Base-by-base conservation (phyloP, 2,888 invertebrate species). In the Epistrophella euchroma region DNA sequence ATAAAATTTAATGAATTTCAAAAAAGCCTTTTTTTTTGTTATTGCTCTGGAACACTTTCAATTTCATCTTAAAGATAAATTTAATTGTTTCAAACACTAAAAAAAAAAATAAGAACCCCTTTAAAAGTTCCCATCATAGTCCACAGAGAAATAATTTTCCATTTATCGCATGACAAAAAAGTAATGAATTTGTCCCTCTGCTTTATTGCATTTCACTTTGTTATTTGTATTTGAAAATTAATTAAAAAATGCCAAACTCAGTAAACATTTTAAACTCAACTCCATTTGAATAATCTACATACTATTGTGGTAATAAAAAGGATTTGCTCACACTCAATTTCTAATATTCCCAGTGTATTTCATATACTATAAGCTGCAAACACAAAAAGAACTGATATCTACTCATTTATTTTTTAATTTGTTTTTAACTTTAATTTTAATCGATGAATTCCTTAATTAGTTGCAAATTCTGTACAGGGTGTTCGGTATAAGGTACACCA, bases 191-290 rank as follows among this genome's bases (percentile, higher is more conserved):
- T 25, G 2, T 25, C 15, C 4, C 15, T 28, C 52, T 15, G 4
- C 25, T 15, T 52, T 28, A 56, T 56, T 32, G 17, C 56, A 17
- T 56, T 11, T 56, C 11, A 56, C 17, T 32, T 56, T 17, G 32
- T 32, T 19, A 28, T 56, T 17, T 17, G 11, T 11, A 32, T 17
- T 32, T 32, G 1, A 32, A 35, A 35, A 11, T 17, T 11, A 56
- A 56, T 56, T 35, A 58, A 58, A 56, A 58, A 37, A 19, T 35
- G 7, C 37, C 60, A 37, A 60, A 60, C 22, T 37, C 19, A 32
- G 11, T 52, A 60, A 37, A 60, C 55, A 28, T 32, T 6, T 17
- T 32, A 13, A 60, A 37, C 37, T n/a, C 19, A 60, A 19, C 9
- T 60, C 22, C 37, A 60, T 58, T 32, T 35, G 11, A 2, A 60